Evolutionary conservation across 2,888 invertebrate species (phyloP).

Genomic region (Chelonus formosanus): DNA sequence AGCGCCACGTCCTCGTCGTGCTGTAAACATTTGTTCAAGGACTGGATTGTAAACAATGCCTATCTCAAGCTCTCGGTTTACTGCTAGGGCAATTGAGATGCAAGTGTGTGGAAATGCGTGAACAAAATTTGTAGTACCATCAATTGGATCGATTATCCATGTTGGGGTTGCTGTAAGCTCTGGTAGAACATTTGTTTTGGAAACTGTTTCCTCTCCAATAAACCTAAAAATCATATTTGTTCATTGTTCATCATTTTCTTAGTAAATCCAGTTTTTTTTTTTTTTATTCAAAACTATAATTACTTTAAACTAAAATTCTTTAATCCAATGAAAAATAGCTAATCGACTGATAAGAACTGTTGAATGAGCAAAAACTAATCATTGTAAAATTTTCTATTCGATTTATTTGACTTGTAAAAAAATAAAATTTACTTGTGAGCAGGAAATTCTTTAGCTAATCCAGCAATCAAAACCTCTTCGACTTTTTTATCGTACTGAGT

Average conservation of each 20-base stretch:
- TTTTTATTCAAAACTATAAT: too few species aligned
- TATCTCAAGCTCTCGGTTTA: slow-evolving; percentile 70
- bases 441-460: slow-evolving; percentile 70
- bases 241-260: background rate
- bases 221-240: slow-evolving; percentile 68
- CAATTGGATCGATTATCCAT: slow-evolving; percentile 88
- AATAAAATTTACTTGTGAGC: slow-evolving; percentile 69
- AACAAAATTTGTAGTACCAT: slow-evolving; percentile 89
- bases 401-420: background rate
- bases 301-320: background rate
- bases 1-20: slow-evolving; percentile 77
- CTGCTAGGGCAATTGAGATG: slow-evolving; percentile 74
- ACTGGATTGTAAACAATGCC: slow-evolving; percentile 83
- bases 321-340: background rate
- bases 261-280: background rate
- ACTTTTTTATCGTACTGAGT: slow-evolving; percentile 82
- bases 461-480: slow-evolving; percentile 75
- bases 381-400: too few species aligned
- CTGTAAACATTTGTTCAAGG: slow-evolving; percentile 76
- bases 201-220: slow-evolving; percentile 81
- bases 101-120: slow-evolving; percentile 75
- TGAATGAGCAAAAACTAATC: too few species aligned
- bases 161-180: slow-evolving; percentile 79
- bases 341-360: background rate
- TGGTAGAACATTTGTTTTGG: slow-evolving; percentile 65